Base-by-base conservation (phyloP, 2,113 vertebrate species). In the Riparia riparia region DNA sequence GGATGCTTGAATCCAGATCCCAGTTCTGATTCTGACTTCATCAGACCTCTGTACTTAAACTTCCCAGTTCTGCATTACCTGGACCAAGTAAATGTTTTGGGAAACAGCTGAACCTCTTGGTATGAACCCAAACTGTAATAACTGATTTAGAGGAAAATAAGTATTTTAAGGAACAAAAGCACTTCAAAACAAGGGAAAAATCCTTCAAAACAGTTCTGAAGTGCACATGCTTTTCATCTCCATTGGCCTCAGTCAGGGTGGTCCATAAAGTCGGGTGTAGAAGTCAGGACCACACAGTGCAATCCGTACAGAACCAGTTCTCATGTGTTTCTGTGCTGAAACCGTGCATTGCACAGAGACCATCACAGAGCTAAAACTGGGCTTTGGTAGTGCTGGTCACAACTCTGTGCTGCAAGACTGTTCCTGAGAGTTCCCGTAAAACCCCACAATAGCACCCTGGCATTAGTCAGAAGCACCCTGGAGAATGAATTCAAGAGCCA, bases 381-480 rank as follows among this genome's bases (percentile, higher is more conserved):
- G 8, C 5, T 84, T 37, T 72, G 61, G 2, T n/a, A 79, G 44
- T 24, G 42, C 54, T 25, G 39, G 32, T 60, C 71, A 80, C 34
- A 76, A 7, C 47, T 50, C 66, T 86, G 44, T 61, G 60, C 51
- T 81, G 32, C 82, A 71, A n/a, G 34, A 5, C 63, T 81, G 71
- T 63, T 96, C 71, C 64, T 25, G 7, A 81, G 60, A 57, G 64
- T 71, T 94, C 80, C 76, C 37, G 49, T 90, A 93, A 95, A 93
- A 49, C 21, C 86, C 88, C 65, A 86, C 79, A 78, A 71, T 42
- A 92, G 92, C 82, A 86, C 82, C 85, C 47, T 86, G 69, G 92
- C 68, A 95, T 96, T 94, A 94, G 82, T 93, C 82, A 94, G 92
- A 93, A 94, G 71, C 78, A 78, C 76, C 49, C 85, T 86, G 93